Base-by-base conservation (phyloP, 2,797 vertebrate species). In the Takifugu ocellatus region DNA sequence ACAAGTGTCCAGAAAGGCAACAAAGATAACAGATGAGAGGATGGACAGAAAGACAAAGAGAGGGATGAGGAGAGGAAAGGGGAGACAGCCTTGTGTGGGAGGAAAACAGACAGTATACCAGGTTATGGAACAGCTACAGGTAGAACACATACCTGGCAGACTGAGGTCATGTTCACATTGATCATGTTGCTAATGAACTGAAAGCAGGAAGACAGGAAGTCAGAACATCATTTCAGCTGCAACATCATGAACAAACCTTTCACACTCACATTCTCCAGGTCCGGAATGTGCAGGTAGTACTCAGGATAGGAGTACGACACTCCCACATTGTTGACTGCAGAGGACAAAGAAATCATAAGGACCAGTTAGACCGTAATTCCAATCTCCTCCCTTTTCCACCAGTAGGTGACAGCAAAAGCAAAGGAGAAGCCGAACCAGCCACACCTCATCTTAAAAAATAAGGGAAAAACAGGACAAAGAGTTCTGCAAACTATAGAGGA, bases 271-370 rank as follows among this genome's bases (percentile, higher is more conserved):
- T 90, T 90, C 63, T 98, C 92, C 79, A 98, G 81, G 72, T 98
- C 91, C 52, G 95, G 93, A 62, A 99, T 57, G 1, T 94, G 89
- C 25, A 97, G 84, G 79, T 92, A 99, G 81, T 94, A 97, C 67
- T 99, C 96, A 0, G 97, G 97, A 73, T 97, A 95, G 2, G 58
- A 5, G 54, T 99, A 98, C 0, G 95, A 91, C 26, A 90, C 75
- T 12, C 96, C 97, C 69, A 99, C 97, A 2, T 99, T 99, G 87
- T 99, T 99, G 39, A 99, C 97, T 99, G 87, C 63, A 47, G 45
- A 31, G 25, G 25, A 56, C 8, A 76, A 66, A 66, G 56, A 11
- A 2, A 33, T 26, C 1, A 5, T 10, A 4, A 55, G 29, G 0
- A 31, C 7, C 73, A 43, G 27, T 27, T 54, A 12, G 12, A 1